A percentile compares a stretch with the other conserved stretches of the same genome.
Evolutionary conservation across 2,113 vertebrate species (phyloP).

Genomic region (Lophius piscatorius): DNA sequence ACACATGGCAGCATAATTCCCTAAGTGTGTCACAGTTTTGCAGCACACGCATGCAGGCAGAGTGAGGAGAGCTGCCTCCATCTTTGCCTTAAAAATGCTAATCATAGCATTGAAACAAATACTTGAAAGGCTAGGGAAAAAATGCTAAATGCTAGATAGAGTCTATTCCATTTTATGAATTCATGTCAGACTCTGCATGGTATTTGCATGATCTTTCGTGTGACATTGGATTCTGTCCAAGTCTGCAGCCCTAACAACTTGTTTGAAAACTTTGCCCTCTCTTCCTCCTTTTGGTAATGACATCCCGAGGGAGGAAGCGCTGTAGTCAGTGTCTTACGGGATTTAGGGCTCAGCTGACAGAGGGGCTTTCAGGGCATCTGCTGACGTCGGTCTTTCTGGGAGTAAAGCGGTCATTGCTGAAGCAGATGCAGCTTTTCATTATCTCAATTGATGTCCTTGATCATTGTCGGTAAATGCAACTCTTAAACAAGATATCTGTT

Average conservation of each 20-base stretch:
- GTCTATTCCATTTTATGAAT: no score
- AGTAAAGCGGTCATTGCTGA: background rate
- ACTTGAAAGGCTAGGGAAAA: no score
- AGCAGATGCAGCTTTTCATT: background rate
- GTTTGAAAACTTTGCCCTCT: constrained; percentile 14
- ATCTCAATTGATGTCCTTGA: background rate
- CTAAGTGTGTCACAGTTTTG: no score
- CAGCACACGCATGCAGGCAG: no score
- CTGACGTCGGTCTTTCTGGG: constrained; percentile 1
- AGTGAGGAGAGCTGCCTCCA: constrained; percentile 3
- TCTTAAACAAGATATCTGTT: background rate
- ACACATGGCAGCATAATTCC: no score
- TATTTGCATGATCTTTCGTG: background rate
- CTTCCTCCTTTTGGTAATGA: constrained; percentile 41
- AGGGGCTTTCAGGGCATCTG: background rate
- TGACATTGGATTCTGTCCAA: constrained; percentile 1
- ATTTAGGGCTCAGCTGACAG: constrained; percentile 1
- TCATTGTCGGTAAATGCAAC: background rate
- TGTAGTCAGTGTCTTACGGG: constrained; percentile 5
- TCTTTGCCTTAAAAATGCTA: constrained; percentile 7
- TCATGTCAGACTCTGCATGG: no score
- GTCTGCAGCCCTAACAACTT: constrained; percentile 1
- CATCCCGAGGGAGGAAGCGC: constrained; percentile 21
- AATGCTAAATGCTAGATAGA: no score
- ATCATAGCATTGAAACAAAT: background rate